Evolutionary conservation across 2,888 invertebrate species (phyloP), one percentile per base, ranked within the genome.

Genomic region (Steinernema carpocapsae): DNA sequence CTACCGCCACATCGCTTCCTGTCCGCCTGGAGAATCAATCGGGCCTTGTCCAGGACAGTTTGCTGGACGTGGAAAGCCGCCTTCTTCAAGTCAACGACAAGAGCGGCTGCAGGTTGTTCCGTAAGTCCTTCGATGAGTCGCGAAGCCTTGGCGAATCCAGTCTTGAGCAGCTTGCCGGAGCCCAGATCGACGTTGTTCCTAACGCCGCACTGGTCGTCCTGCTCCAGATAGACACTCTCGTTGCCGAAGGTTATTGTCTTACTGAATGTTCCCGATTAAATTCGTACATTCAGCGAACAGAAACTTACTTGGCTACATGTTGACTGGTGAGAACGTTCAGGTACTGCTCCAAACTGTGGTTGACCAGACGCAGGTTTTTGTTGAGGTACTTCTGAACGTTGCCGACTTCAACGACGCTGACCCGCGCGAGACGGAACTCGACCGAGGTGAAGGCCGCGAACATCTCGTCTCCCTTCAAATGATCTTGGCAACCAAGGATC

Each of bases 11-110:
- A 17, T 17, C n/a, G 52, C 7, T 52, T 12, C 52, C 52, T 19
- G 19, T 22, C 12, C n/a, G n/a, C n/a, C n/a, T n/a, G n/a, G 24
- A 52, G 52, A 10, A 52, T 52, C 52, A 22, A 19, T 2, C 52
- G 3, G 7, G 75, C 29, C 32, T 81, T 81, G 0, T 77, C 73
- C 29, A 51, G 7, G 0, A 81, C 24, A 0, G 46, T 22, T n/a
- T 76, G 71, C 1, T 72, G 29, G 10, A 70, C 72, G 71, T 81
- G 81, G 70, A 81, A 81, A 1, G 79, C 80, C 17, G 77, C 75
- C 73, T 80, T 80, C 76, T 77, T 82, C 3, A 77, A 43, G 52
- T 81, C 81, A 24, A 79, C 71, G 14, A 80, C 73, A 1, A 81
- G 6, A 1, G 76, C 70, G 14, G 79, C 76, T 51, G 77, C 77